Evolutionary conservation across 1,140 invertebrate genomes (phyloP).

Genomic region (Drosophila pruinosa): DNA sequence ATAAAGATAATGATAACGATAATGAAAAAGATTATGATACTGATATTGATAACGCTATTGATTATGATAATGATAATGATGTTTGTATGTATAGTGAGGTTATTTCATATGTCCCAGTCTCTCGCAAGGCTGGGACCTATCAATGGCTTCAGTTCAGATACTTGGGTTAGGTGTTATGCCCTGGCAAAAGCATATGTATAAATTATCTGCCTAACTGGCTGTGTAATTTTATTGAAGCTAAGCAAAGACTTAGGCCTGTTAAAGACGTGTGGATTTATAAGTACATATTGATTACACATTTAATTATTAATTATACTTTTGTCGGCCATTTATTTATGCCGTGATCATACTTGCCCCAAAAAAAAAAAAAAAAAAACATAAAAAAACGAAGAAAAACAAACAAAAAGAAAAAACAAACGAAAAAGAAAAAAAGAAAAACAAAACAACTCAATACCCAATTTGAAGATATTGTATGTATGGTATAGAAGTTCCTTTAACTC

Average conservation of each 20-base stretch:
- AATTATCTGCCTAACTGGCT: conserved; percentile 47
- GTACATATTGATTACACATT: neutral
- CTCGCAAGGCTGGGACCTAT: conserved; percentile 6
- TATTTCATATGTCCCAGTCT: conserved; percentile 4
- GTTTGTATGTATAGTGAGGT: conserved; percentile 35
- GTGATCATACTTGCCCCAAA: conserved; percentile 36
- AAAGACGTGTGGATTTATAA: conserved; percentile 34
- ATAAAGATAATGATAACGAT: conserved; percentile 19
- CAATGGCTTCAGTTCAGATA: conserved; percentile 17
- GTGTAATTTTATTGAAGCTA: conserved; percentile 47
- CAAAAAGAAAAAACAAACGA: neutral
- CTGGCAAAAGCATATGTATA: conserved; percentile 28
- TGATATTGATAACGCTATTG: conserved; percentile 17
- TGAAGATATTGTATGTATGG: conserved; percentile 21
- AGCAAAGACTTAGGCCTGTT: conserved; percentile 41
- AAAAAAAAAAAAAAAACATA: neutral
- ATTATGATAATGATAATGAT: conserved; percentile 30
- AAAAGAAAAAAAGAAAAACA: neutral
- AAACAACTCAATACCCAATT: neutral
- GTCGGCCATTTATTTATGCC: conserved; percentile 40
- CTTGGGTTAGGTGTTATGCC: conserved; percentile 27
- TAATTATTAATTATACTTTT: conserved; percentile 15
- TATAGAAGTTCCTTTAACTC: conserved; percentile 24
- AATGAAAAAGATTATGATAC: conserved; percentile 22
- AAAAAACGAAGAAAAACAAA: neutral